phyloP scores from a whole-genome alignment of 2,113 vertebrate species.

The Coturnix japonica region DNA sequence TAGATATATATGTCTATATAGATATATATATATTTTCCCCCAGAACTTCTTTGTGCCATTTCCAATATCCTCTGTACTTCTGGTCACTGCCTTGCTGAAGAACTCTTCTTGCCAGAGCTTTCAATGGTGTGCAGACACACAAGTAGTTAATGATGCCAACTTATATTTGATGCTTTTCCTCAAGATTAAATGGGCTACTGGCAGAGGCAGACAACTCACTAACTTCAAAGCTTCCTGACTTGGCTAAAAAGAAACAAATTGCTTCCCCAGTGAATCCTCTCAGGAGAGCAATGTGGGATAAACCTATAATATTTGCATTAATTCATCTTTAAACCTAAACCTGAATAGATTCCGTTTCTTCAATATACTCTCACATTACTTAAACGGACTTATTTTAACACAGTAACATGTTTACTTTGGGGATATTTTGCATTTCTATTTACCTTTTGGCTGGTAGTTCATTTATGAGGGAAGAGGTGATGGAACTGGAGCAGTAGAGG shows the following conservation, averaged over 20 bases:
- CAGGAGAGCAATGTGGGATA: conserved; percentile 38
- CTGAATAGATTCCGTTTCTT: conserved; percentile 45
- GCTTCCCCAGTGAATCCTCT: conserved; percentile 71
- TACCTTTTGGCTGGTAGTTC: conserved; percentile 26
- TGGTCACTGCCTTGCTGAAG: background rate
- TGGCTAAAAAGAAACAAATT: conserved; percentile 77
- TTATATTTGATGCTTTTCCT: conserved; percentile 47
- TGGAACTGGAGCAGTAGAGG: background rate
- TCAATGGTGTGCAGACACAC: conserved; percentile 26
- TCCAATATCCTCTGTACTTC: background rate
- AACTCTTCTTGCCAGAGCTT: conserved; percentile 11
- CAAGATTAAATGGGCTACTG: conserved; percentile 37
- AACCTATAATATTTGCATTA: conserved; percentile 68
- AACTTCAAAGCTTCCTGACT: conserved; percentile 72
- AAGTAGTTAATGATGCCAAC: conserved; percentile 10
- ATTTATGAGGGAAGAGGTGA: background rate
- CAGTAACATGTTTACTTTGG: conserved; percentile 24
- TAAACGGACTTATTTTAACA: conserved; percentile 67
- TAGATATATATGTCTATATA: background rate
- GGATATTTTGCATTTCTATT: conserved; percentile 49
- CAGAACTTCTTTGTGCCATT: background rate
- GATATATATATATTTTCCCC: background rate
- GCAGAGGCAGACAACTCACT: conserved; percentile 25
- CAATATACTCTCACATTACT: conserved; percentile 49
- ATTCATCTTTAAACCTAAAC: conserved; percentile 69